Conservation (phyloP, 2,113 vertebrate genomes). For the Epinephelus moara region DNA sequence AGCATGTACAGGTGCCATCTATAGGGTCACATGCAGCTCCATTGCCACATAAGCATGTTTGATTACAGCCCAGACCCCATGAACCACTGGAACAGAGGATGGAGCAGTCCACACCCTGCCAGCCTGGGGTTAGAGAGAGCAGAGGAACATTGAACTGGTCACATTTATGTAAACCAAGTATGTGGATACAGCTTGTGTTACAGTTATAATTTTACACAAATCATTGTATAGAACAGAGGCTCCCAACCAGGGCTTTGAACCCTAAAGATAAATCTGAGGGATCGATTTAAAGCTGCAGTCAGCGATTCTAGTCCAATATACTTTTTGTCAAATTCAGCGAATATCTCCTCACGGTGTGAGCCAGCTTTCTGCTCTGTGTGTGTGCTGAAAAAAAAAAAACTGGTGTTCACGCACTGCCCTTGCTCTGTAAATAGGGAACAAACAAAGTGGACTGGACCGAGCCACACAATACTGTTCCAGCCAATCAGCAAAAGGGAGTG, state of each 20-base stretch:
- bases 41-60: conserved; percentile 89
- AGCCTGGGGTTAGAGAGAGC: conserved; percentile 82
- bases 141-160: neutral
- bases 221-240: neutral
- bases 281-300: too few relatives aligned
- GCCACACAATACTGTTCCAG: too few relatives aligned
- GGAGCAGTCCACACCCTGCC: conserved; percentile 95
- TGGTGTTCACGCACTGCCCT: too few relatives aligned
- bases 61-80: conserved; percentile 95
- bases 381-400: too few relatives aligned
- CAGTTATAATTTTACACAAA: conserved; percentile 2
- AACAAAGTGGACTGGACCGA: too few relatives aligned
- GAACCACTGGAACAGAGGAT: conserved; percentile 92
- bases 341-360: too few relatives aligned
- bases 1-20: conserved; percentile 92
- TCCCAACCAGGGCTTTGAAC: neutral
- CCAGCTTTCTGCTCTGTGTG: too few relatives aligned
- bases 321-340: too few relatives aligned
- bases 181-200: neutral
- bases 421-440: too few relatives aligned
- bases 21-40: conserved; percentile 91
- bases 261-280: neutral
- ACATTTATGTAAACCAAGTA: neutral
- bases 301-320: too few relatives aligned
- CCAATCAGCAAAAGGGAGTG: too few relatives aligned